These are phyloP conservation scores for Brienomyrus brachyistius DNA, from an alignment of 2,113 vertebrate genomes.

Conservation along the genomic window DNA sequence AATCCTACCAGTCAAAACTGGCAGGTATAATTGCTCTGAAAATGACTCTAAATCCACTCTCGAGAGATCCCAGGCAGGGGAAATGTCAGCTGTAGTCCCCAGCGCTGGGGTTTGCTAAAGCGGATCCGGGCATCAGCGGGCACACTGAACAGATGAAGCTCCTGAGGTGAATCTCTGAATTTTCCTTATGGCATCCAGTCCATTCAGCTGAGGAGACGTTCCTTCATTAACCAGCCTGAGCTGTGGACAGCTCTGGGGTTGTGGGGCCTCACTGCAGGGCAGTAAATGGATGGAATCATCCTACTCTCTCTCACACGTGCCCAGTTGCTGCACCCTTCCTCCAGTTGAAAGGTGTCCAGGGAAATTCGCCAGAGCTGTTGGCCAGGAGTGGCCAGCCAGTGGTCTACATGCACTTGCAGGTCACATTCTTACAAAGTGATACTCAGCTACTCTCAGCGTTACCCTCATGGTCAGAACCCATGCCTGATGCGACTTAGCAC, in stretches of 20 bases:
- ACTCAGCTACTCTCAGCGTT: neutral
- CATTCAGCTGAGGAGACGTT: constrained; percentile 64
- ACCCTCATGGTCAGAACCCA: neutral
- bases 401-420: neutral
- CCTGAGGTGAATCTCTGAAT: constrained; percentile 61
- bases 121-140: constrained; percentile 27
- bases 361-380: neutral
- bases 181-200: constrained; percentile 59
- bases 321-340: neutral
- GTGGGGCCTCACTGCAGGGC: constrained; percentile 26
- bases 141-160: constrained; percentile 57
- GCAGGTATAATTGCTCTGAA: constrained; percentile 70
- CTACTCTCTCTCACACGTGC: neutral
- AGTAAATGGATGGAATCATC: constrained; percentile 11
- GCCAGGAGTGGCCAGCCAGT: neutral
- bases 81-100: constrained; percentile 54
- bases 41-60: constrained; percentile 66
- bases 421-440: neutral
- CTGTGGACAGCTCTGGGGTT: constrained; percentile 61
- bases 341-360: neutral
- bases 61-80: constrained; percentile 53
- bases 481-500: neutral
- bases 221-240: constrained; percentile 63
- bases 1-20: constrained; percentile 60
- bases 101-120: constrained; percentile 54